Conservation (phyloP, 2,797 vertebrate genomes). For the Pitangus sulphuratus region DNA sequence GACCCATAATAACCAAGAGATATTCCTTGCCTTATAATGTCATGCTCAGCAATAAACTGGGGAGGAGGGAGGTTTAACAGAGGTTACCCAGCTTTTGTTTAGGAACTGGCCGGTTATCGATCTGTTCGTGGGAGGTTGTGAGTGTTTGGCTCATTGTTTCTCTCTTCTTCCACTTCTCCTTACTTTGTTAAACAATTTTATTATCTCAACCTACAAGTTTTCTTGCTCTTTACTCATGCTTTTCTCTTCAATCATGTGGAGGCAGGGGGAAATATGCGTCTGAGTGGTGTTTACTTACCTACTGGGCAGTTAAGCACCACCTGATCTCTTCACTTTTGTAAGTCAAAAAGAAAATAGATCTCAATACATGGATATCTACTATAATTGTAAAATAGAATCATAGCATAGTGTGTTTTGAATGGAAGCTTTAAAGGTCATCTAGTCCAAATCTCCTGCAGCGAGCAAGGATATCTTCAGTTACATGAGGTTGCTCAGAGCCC, state of each 20-base stretch:
- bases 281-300: not conserved
- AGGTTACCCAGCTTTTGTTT: not conserved
- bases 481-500: not conserved
- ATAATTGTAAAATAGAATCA: not conserved
- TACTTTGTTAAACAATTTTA: not conserved
- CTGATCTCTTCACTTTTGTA: not conserved
- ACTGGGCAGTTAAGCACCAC: not conserved
- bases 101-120: fast-evolving
- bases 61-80: not conserved
- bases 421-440: not conserved
- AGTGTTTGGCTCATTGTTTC: not conserved
- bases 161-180: not conserved
- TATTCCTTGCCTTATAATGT: not conserved
- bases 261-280: fast-evolving
- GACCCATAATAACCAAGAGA: not conserved
- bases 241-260: fast-evolving
- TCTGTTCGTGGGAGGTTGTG: not conserved
- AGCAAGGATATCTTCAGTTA: not conserved
- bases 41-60: not conserved
- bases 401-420: not conserved
- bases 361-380: not conserved
- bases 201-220: not conserved
- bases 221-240: not conserved
- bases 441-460: not conserved
- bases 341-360: not conserved